Evolutionary conservation across 2,888 invertebrate genomes (phyloP).

Genomic region (Eutolmus rufibarbis): DNA sequence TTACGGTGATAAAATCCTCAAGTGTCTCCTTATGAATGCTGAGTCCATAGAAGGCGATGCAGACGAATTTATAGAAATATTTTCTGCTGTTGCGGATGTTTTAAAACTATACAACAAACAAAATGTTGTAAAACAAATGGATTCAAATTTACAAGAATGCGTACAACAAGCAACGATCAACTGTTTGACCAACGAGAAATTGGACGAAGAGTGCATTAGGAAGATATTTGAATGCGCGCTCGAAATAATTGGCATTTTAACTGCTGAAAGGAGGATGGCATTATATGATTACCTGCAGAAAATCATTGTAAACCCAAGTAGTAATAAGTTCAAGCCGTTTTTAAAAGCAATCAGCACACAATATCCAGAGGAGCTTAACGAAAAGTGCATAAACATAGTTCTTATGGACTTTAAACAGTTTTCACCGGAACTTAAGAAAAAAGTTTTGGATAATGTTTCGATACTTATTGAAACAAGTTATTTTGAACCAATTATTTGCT

Average conservation of each 20-base stretch:
- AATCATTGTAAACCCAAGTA: slow-evolving; percentile 60
- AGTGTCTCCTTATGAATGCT: slow-evolving; percentile 55
- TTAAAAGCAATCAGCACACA: slow-evolving; percentile 66
- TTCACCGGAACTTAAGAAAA: neutral
- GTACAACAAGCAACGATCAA: slow-evolving; percentile 42
- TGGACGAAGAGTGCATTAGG: slow-evolving; percentile 61
- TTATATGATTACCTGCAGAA: slow-evolving; percentile 66
- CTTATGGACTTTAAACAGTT: slow-evolving; percentile 8
- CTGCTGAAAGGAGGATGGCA: slow-evolving; percentile 63
- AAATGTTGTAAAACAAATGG: slow-evolving; percentile 41
- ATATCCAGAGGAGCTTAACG: slow-evolving; percentile 54
- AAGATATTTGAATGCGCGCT: neutral
- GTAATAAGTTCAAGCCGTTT: slow-evolving; percentile 48
- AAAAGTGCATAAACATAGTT: neutral
- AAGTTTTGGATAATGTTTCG: slow-evolving; percentile 6
- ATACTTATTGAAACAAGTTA: slow-evolving; percentile 49
- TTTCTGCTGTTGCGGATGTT: slow-evolving; percentile 7
- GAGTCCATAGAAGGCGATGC: slow-evolving; percentile 46
- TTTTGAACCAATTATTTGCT: slow-evolving; percentile 55
- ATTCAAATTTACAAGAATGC: slow-evolving; percentile 10
- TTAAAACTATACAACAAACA: slow-evolving; percentile 1
- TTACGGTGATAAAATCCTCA: slow-evolving; percentile 57
- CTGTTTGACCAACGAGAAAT: neutral
- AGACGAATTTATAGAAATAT: slow-evolving; percentile 50
- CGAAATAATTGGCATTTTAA: slow-evolving; percentile 63